Percentiles rank a stretch among this genome's conserved stretches.
Conservation (phyloP, 1,140 invertebrate species). For the Papilio polyxenes region DNA sequence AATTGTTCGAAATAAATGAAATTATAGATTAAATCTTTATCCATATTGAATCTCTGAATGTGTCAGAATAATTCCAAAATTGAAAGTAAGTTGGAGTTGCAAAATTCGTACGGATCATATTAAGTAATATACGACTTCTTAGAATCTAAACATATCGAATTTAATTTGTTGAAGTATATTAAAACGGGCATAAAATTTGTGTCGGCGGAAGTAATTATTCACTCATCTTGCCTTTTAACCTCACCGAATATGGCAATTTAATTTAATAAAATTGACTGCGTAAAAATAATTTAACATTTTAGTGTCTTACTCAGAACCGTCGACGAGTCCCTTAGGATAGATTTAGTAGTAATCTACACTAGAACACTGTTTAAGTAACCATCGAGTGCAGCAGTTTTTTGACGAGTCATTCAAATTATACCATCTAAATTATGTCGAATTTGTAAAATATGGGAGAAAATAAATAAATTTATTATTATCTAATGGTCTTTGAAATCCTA, state of each 20-base stretch:
- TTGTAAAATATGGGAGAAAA: too few relatives aligned
- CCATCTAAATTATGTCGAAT: too few relatives aligned
- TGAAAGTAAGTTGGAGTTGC: constrained; percentile 1
- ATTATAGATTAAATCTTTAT: too few relatives aligned
- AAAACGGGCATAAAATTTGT: not conserved
- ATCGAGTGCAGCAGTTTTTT: too few relatives aligned
- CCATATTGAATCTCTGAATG: not conserved
- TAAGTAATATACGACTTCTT: constrained; percentile 6
- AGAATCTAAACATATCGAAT: constrained; percentile 32
- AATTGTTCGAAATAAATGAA: too few relatives aligned
- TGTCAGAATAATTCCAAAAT: not conserved
- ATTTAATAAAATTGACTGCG: constrained; percentile 2
- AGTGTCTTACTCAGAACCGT: not conserved
- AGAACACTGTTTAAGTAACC: too few relatives aligned
- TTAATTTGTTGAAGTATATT: not conserved
- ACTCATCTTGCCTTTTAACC: constrained; percentile 5
- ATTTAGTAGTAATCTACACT: too few relatives aligned
- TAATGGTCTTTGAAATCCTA: not conserved
- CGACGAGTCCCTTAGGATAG: not conserved
- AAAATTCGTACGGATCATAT: not conserved
- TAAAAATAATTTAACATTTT: not conserved
- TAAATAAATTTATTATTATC: too few relatives aligned
- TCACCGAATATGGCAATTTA: constrained; percentile 11
- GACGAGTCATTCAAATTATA: too few relatives aligned
- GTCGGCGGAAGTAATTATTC: constrained; percentile 18